A percentile compares a stretch with the other conserved stretches of the same genome.
phyloP scores from a whole-genome alignment of 1,140 invertebrate genomes.

The Trichonephila inaurata region DNA sequence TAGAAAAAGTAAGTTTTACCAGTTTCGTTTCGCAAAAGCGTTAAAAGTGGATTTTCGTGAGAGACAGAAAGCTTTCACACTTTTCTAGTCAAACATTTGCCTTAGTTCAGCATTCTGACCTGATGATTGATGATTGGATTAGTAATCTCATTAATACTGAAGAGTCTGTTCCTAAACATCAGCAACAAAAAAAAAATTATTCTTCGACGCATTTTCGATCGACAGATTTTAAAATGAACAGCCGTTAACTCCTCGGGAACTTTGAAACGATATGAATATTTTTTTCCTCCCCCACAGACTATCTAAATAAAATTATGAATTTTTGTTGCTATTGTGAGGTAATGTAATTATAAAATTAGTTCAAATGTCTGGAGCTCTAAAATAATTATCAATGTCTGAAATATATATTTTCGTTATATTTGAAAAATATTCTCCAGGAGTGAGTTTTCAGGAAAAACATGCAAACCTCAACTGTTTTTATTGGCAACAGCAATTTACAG shows the following conservation, averaged over 20 bases:
- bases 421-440: no score
- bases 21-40: background rate
- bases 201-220: background rate
- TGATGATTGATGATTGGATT: slow-evolving; percentile 15
- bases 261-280: background rate
- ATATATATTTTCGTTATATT: no score
- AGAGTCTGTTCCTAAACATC: background rate
- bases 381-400: no score
- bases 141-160: slow-evolving; percentile 7
- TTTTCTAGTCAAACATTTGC: background rate
- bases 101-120: background rate
- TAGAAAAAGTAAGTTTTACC: background rate
- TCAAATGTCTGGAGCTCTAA: background rate
- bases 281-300: background rate
- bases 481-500: no score
- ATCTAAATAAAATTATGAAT: background rate
- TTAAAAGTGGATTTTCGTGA: background rate
- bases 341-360: background rate
- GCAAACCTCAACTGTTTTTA: no score
- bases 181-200: background rate
- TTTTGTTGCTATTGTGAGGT: background rate
- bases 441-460: no score
- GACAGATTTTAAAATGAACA: background rate
- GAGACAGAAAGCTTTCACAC: background rate
- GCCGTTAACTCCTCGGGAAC: background rate